Percentiles rank a stretch among this genome's conserved stretches.
These are phyloP conservation scores for Sylvia atricapilla DNA, from an alignment of 2,113 vertebrate genomes.

Conservation along the genomic window DNA sequence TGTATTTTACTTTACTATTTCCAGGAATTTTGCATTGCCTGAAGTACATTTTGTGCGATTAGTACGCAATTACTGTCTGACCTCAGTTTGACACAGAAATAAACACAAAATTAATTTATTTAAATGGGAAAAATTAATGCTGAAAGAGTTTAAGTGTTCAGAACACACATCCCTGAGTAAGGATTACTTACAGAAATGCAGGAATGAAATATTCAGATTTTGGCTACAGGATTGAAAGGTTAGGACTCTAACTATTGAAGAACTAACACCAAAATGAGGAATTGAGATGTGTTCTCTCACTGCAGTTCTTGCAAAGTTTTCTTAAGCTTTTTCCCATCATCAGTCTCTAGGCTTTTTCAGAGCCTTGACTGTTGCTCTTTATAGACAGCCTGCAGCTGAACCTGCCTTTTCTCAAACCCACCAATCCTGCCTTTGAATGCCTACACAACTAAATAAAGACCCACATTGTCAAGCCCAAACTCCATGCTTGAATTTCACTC, in stretches of 20 bases:
- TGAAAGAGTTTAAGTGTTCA: background rate
- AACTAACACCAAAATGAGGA: background rate
- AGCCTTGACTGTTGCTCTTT: background rate
- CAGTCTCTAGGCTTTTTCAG: background rate
- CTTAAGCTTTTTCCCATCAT: background rate
- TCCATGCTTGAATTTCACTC: background rate
- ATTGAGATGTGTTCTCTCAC: background rate
- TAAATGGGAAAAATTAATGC: background rate
- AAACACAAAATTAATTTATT: background rate
- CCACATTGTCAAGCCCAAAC: background rate
- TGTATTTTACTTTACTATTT: background rate
- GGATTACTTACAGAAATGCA: background rate
- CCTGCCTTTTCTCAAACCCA: background rate
- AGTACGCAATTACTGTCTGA: background rate
- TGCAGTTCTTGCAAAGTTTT: background rate
- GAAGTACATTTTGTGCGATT: background rate
- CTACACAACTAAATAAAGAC: background rate
- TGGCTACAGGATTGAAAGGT: background rate
- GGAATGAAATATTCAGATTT: background rate
- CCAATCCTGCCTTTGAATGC: background rate
- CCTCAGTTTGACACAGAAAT: background rate
- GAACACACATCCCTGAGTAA: background rate
- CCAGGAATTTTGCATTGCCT: background rate
- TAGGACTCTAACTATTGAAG: background rate
- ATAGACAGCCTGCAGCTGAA: background rate